A percentile compares a stretch with the other conserved stretches of the same genome.
Evolutionary conservation across 2,113 vertebrate genomes (phyloP).

Genomic region (Stigmatopora nigra): DNA sequence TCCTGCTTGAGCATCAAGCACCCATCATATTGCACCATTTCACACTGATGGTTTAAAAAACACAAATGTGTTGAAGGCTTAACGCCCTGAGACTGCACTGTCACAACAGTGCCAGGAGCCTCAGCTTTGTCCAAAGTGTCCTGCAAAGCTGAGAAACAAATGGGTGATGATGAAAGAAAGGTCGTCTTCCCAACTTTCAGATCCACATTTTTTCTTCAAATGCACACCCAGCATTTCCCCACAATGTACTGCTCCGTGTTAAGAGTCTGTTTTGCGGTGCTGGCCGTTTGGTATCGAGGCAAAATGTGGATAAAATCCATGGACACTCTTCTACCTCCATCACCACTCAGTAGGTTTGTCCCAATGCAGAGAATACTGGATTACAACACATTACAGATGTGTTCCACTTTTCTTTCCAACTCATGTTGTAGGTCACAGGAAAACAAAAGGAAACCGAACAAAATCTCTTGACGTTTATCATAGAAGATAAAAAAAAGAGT

Average conservation of each 20-base stretch:
- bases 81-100: slow-evolving; percentile 44
- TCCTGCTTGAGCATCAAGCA: slow-evolving; percentile 74
- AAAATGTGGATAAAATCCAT: slow-evolving; percentile 42
- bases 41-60: slow-evolving; percentile 65
- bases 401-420: slow-evolving; percentile 28
- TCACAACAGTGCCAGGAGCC: slow-evolving; percentile 48
- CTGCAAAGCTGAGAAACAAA: slow-evolving; percentile 66
- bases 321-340: slow-evolving; percentile 33
- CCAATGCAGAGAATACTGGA: slow-evolving; percentile 55
- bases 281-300: slow-evolving; percentile 49
- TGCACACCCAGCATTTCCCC: slow-evolving; percentile 47
- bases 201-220: slow-evolving; percentile 22
- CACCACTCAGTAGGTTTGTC: slow-evolving; percentile 55
- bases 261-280: slow-evolving; percentile 59
- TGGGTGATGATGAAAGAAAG: slow-evolving; percentile 53
- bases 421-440: slow-evolving; percentile 20
- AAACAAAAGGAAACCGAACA: slow-evolving; percentile 7
- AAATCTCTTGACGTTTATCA: not conserved
- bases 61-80: slow-evolving; percentile 68
- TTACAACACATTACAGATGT: slow-evolving; percentile 39
- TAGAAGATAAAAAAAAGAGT: slow-evolving; percentile 35
- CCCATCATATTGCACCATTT: slow-evolving; percentile 70
- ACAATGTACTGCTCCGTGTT: slow-evolving; percentile 59
- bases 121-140: slow-evolving; percentile 52
- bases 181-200: slow-evolving; percentile 35